A percentile compares a stretch with the other conserved stretches of the same genome.
phyloP scores from a whole-genome alignment of 2,888 invertebrate genomes.

The Ametastegia equiseti region DNA sequence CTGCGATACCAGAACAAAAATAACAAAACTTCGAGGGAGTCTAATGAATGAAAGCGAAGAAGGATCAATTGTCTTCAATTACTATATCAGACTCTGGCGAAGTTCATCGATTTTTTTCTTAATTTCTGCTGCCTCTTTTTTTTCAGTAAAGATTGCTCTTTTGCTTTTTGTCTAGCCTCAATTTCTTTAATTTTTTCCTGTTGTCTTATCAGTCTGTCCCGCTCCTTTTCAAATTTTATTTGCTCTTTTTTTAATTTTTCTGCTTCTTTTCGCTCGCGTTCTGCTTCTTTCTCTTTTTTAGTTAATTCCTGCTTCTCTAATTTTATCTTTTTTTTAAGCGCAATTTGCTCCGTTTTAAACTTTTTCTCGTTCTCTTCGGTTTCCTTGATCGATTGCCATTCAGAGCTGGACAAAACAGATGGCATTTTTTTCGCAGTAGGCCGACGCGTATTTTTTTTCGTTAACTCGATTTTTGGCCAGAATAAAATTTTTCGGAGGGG shows the following conservation, averaged over 20 bases:
- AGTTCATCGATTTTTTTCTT: background rate
- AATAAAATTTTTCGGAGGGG: slow-evolving; percentile 6
- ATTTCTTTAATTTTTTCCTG: background rate
- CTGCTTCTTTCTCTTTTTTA: slow-evolving; percentile 2
- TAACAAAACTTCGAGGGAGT: too few species aligned
- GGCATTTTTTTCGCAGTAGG: slow-evolving; percentile 16
- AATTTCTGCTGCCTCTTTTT: background rate
- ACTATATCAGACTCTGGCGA: background rate
- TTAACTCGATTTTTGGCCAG: background rate
- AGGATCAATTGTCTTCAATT: background rate
- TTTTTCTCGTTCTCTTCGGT: background rate
- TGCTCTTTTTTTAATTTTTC: background rate
- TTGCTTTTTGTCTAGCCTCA: background rate
- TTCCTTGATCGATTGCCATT: slow-evolving; percentile 11
- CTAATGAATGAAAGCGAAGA: too few species aligned
- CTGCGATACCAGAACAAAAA: too few species aligned
- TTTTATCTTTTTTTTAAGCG: background rate
- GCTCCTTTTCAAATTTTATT: slow-evolving; percentile 7
- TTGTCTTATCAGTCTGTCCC: background rate
- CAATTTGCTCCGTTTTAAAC: background rate
- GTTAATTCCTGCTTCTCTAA: slow-evolving; percentile 14
- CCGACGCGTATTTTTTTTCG: background rate
- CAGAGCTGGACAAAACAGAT: background rate
- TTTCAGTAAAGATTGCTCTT: background rate
- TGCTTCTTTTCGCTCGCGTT: background rate